These are phyloP conservation scores for Dynastes maya DNA, from an alignment of 2,888 invertebrate genomes.

Conservation along the genomic window DNA sequence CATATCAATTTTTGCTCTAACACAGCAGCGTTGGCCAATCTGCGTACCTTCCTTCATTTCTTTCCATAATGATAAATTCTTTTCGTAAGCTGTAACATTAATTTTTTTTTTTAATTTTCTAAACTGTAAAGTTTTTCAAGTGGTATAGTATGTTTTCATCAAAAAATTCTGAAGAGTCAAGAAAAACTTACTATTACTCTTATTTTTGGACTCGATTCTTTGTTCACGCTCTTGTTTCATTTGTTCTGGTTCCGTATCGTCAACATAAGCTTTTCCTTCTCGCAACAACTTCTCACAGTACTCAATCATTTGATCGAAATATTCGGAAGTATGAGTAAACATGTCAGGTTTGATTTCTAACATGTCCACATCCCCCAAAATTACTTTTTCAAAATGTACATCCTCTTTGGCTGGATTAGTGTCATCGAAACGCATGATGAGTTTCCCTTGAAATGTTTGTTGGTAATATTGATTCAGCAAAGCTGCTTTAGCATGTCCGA, in stretches of 20 bases:
- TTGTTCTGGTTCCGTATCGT: constrained; percentile 93
- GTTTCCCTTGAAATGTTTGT: constrained; percentile 90
- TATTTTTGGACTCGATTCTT: constrained; percentile 86
- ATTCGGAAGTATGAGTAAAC: constrained; percentile 96
- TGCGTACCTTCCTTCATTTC: constrained; percentile 93
- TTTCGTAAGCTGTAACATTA: constrained; percentile 78
- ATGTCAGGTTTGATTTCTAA: constrained; percentile 93
- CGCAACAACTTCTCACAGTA: constrained; percentile 91
- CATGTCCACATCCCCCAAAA: constrained; percentile 93
- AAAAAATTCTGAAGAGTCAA: background rate
- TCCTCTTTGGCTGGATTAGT: constrained; percentile 99
- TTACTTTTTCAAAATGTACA: constrained; percentile 97
- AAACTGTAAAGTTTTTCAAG: background rate
- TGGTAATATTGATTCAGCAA: constrained; percentile 98
- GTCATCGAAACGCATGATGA: constrained; percentile 99
- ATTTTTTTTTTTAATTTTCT: background rate
- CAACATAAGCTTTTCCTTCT: constrained; percentile 94
- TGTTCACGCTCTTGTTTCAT: constrained; percentile 98
- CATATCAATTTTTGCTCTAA: constrained; percentile 98
- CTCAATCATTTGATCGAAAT: constrained; percentile 93
- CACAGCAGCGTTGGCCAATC: constrained; percentile 90
- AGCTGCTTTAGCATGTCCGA: constrained; percentile 99
- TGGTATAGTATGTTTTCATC: too few relatives aligned
- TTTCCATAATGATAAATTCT: constrained; percentile 92
- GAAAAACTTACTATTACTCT: constrained; percentile 82